Evolutionary conservation across 2,113 vertebrate species (phyloP).

Genomic region (Argyrosomus japonicus): DNA sequence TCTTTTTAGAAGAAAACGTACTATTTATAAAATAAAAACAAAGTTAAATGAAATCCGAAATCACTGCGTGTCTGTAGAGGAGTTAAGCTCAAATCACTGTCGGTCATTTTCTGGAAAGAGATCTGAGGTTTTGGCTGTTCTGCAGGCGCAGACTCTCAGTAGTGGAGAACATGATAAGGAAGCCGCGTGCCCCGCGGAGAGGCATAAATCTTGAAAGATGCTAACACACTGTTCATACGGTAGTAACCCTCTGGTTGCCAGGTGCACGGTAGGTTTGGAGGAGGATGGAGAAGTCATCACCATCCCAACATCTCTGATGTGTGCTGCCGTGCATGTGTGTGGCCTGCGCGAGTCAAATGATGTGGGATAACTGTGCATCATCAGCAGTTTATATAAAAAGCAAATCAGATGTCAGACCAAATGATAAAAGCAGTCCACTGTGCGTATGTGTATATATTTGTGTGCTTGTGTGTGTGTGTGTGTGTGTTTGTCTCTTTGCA

Average conservation of each 20-base stretch:
- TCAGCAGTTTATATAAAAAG: slow-evolving; percentile 57
- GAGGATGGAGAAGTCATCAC: slow-evolving; percentile 33
- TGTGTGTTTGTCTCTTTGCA: slow-evolving; percentile 51
- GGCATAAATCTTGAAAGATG: slow-evolving; percentile 40
- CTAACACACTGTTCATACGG: slow-evolving; percentile 12
- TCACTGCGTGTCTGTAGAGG: background rate
- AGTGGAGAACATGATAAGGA: slow-evolving; percentile 6
- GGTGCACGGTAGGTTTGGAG: slow-evolving; percentile 23
- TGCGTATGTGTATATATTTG: slow-evolving; percentile 24
- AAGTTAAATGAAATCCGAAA: background rate
- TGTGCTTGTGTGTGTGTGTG: slow-evolving; percentile 31
- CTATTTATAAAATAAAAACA: background rate
- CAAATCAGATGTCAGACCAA: slow-evolving; percentile 45
- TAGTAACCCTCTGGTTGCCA: slow-evolving; percentile 59
- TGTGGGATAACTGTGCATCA: slow-evolving; percentile 56
- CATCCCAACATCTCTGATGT: slow-evolving; percentile 58
- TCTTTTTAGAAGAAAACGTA: background rate
- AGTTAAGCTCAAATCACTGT: background rate
- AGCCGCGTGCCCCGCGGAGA: background rate
- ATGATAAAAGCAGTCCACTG: slow-evolving; percentile 48
- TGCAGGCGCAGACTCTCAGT: background rate
- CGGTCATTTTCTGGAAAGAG: background rate
- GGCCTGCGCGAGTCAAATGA: slow-evolving; percentile 46
- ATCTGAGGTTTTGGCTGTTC: slow-evolving; percentile 29
- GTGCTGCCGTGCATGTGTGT: slow-evolving; percentile 59